phyloP scores from a whole-genome alignment of 2,888 invertebrate genomes.

The Ecdyonurus torrentis region DNA sequence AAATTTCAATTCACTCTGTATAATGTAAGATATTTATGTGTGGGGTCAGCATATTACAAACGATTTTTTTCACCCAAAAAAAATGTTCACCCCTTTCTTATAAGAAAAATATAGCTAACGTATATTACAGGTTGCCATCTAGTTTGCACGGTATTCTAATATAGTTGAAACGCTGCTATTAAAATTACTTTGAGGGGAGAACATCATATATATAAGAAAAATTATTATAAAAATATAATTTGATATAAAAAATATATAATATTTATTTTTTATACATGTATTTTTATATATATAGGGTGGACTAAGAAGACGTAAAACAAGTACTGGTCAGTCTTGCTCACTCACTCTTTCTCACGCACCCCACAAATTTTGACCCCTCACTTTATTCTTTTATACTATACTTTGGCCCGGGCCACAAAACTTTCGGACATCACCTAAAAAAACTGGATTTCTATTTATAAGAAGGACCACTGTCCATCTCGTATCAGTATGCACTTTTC shows the following conservation, averaged over 20 bases:
- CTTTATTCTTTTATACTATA: background rate
- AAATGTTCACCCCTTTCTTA: no score
- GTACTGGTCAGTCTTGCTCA: background rate
- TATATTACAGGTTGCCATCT: background rate
- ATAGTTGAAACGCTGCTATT: background rate
- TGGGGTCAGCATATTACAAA: no score
- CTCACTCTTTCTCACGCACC: background rate
- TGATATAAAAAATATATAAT: background rate
- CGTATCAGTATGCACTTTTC: no score
- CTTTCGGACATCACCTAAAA: no score
- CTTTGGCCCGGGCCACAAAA: background rate
- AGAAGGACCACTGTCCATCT: no score
- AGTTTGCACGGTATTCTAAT: conserved; percentile 1
- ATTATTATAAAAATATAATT: background rate
- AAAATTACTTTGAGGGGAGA: background rate
- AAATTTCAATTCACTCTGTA: no score
- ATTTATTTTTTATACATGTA: no score
- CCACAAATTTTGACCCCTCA: background rate
- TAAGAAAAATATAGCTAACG: no score
- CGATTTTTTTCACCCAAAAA: no score
- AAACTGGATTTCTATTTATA: no score
- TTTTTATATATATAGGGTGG: background rate
- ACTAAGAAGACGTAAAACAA: background rate
- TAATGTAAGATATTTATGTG: no score
- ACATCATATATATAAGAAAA: no score